Conservation (phyloP, 2,113 vertebrate species). For the Myotis brandtii region DNA sequence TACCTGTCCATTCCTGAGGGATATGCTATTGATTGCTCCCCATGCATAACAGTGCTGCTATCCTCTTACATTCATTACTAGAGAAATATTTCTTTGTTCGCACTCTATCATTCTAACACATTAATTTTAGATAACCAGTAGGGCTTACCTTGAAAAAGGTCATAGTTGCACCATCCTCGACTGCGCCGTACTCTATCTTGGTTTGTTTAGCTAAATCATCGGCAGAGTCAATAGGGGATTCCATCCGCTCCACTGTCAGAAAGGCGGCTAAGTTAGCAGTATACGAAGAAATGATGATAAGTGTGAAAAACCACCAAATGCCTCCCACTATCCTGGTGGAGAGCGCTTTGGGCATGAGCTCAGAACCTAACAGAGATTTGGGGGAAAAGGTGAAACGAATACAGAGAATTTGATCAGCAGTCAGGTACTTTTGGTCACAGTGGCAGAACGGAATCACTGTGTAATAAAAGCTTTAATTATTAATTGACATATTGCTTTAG, state of each 20-base stretch:
- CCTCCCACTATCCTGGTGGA: conserved; percentile 99
- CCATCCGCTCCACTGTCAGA: conserved; percentile 99
- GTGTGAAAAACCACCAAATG: conserved; percentile 99
- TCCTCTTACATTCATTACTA: not conserved
- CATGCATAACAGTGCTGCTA: not conserved
- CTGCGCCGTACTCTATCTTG: conserved; percentile 97
- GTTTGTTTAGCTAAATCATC: conserved; percentile 99
- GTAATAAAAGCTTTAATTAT: conserved; percentile 76
- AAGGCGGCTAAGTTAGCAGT: conserved; percentile 99
- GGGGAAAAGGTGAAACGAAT: conserved; percentile 88
- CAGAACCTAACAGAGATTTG: conserved; percentile 96
- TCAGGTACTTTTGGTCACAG: conserved; percentile 81
- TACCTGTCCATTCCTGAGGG: not conserved
- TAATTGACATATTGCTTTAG: conserved; percentile 70
- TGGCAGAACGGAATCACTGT: conserved; percentile 81
- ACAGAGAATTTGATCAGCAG: conserved; percentile 83
- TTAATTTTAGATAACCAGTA: conserved; percentile 30
- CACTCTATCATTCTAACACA: not conserved
- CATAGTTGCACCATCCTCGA: conserved; percentile 98
- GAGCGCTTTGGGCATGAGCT: conserved; percentile 99
- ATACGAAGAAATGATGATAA: conserved; percentile 99
- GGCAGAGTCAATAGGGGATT: conserved; percentile 98
- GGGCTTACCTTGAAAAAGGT: conserved; percentile 96
- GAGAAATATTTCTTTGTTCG: not conserved
- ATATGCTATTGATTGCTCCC: not conserved